Base-by-base conservation (phyloP, 2,797 vertebrate species). In the Diceros bicornis region DNA sequence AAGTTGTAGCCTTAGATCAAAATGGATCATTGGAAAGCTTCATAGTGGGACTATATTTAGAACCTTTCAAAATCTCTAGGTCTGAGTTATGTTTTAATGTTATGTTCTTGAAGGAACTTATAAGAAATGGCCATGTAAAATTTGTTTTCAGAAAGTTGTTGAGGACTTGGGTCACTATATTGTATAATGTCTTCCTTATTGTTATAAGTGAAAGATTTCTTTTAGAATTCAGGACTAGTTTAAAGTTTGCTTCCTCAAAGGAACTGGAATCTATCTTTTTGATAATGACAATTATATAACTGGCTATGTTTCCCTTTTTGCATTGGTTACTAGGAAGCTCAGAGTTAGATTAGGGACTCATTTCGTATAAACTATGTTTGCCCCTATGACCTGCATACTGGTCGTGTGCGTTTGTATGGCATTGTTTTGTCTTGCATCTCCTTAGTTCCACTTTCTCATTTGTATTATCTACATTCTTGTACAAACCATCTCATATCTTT, bases 1-100 rank as follows among this genome's bases (percentile, higher is more conserved):
- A 75, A 66, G 50, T 96, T 95, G n/a, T 77, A 50, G 64, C 27
- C 57, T 86, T 89, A 83, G 59, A 62, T 97, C 86, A 71, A 92
- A 94, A 71, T 64, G 44, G 87, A 47, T 94, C 14, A 32, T 59
- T 74, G 55, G 89, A 84, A 97, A 90, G 50, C 27, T 87, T 95
- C 55, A 27, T 62, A 41, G 37, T 69, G 66, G 8, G 21, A 44
- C 61, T 89, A 0, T 90, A 47, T 84, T 74, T 47, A 89, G 44
- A 64, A 23, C 59, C 17, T 95, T 93, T 87, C n/a, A 90, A 74
- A 96, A 50, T 68, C 34, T 95, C 14, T 71, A n/a, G 21, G 87
- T 41, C 52, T 82, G 57, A 61, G 23, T 88, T 96, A n/a, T 20
- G 12, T 93, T 97, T 93, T 89, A 88, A 66, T 91, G 37, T 85